Percentiles rank a stretch among this genome's conserved stretches.
Conservation (phyloP, 2,888 invertebrate species). For the Platynereis dumerilii region DNA sequence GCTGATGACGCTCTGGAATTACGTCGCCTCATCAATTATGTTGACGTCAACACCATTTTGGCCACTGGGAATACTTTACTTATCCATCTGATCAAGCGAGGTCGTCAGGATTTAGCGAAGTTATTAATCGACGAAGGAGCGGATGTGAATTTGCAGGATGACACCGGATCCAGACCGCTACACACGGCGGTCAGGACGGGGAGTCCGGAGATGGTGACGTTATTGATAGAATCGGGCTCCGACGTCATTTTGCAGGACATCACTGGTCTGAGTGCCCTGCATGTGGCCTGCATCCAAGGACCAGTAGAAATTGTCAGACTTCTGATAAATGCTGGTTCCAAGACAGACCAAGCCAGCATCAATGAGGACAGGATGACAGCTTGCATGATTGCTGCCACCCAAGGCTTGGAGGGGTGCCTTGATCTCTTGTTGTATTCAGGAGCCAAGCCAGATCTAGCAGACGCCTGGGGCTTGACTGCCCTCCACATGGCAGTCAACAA, state of each 20-base stretch:
- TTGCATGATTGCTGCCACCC: not conserved
- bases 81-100: not conserved
- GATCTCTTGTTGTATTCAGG: not conserved
- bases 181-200: not conserved
- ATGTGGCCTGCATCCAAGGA: not conserved
- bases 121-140: slow-evolving; percentile 1
- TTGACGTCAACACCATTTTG: not conserved
- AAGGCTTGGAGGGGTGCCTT: not conserved
- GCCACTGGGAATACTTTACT: not conserved
- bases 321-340: not conserved
- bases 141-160: not conserved
- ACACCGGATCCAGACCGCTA: not conserved
- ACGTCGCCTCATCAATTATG: not conserved
- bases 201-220: not conserved
- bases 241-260: not conserved
- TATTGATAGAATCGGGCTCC: not conserved
- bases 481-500: not conserved
- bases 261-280: not conserved
- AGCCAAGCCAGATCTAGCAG: not conserved
- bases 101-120: not conserved
- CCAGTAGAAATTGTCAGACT: not conserved
- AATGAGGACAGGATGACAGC: not conserved
- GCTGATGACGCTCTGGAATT: no score
- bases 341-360: not conserved
- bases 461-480: not conserved